These are phyloP conservation scores for Acromyrmex heyeri DNA, from an alignment of 1,140 invertebrate species.

Conservation along the genomic window DNA sequence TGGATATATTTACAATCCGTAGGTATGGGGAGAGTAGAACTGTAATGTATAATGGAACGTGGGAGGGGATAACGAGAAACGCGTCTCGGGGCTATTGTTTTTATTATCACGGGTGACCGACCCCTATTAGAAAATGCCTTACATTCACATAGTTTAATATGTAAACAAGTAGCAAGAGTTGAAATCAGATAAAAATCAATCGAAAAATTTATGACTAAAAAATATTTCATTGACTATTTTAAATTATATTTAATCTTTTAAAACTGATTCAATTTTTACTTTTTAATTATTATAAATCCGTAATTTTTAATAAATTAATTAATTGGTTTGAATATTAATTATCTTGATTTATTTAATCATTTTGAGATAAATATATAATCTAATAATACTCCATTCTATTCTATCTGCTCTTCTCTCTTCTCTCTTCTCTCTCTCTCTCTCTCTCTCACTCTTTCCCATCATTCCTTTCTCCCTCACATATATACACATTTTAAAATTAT, in stretches of 20 bases:
- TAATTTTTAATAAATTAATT: not conserved
- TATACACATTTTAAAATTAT: not conserved
- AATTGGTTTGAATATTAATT: not conserved
- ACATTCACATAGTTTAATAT: not conserved
- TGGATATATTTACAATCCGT: slow-evolving; percentile 72
- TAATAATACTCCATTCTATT: not conserved
- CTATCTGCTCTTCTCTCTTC: too few relatives aligned
- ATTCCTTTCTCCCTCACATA: not conserved
- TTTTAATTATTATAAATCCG: not conserved
- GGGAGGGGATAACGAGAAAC: slow-evolving; percentile 38
- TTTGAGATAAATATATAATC: not conserved
- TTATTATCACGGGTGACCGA: slow-evolving; percentile 39
- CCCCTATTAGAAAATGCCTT: slow-evolving; percentile 17
- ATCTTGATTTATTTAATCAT: not conserved
- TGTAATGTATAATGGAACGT: slow-evolving; percentile 36
- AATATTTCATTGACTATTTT: not conserved
- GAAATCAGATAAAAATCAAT: not conserved
- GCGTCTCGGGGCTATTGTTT: slow-evolving; percentile 39
- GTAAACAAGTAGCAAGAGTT: not conserved
- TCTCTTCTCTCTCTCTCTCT: not conserved
- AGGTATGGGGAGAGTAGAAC: slow-evolving; percentile 11
- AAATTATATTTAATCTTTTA: not conserved
- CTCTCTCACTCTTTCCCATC: not conserved
- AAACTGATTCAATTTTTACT: not conserved
- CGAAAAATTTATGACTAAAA: not conserved